Percentiles rank a stretch among this genome's conserved stretches.
Evolutionary conservation across 1,140 invertebrate species (phyloP).

Genomic region (Drosophila arawakana): DNA sequence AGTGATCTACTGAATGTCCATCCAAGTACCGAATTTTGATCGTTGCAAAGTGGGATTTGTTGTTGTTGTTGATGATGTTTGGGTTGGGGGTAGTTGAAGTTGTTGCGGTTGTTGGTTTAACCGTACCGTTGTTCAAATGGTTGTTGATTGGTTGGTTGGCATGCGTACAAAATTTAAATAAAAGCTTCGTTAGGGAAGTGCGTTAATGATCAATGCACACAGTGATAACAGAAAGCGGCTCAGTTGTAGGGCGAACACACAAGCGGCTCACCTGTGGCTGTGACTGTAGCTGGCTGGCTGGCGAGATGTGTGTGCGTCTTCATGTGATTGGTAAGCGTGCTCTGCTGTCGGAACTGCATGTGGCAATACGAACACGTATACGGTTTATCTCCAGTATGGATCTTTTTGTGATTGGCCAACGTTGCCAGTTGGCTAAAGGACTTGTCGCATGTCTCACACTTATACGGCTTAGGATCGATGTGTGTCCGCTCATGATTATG

Average conservation of each 20-base stretch:
- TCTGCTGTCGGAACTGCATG: conserved; percentile 83
- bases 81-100: conserved; percentile 15
- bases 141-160: conserved; percentile 58
- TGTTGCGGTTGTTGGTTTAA: conserved; percentile 15
- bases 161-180: conserved; percentile 84
- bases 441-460: conserved; percentile 83
- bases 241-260: conserved; percentile 76
- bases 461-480: conserved; percentile 84
- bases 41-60: conserved; percentile 17
- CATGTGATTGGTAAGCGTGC: conserved; percentile 83
- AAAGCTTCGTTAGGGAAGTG: conserved; percentile 84
- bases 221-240: conserved; percentile 80
- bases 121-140: not conserved
- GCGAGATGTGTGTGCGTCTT: conserved; percentile 83
- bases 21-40: conserved; percentile 4
- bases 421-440: conserved; percentile 81
- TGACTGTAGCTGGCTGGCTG: conserved; percentile 49
- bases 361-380: conserved; percentile 83
- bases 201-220: conserved; percentile 81
- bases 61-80: conserved; percentile 32
- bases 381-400: conserved; percentile 83
- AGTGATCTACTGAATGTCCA: conserved; percentile 69
- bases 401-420: conserved; percentile 83
- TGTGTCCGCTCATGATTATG: conserved; percentile 84
- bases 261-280: conserved; percentile 71